Evolutionary conservation across 2,113 vertebrate species (phyloP).

Genomic region (Montifringilla adamsi): DNA sequence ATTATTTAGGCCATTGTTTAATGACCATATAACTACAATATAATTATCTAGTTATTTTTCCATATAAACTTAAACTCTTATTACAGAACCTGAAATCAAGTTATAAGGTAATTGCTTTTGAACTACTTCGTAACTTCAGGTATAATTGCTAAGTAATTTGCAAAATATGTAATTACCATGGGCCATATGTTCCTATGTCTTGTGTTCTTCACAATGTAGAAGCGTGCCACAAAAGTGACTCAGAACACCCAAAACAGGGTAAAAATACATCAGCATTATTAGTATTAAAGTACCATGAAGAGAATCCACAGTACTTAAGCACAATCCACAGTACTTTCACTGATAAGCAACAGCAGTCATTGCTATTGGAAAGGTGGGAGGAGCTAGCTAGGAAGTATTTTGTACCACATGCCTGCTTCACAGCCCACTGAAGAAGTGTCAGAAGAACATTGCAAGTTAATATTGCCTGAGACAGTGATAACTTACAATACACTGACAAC

Average conservation of each 20-base stretch:
- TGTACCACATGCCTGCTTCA: constrained; percentile 44
- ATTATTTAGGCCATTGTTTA: constrained; percentile 20
- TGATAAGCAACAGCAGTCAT: background rate
- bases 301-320: background rate
- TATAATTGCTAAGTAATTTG: constrained; percentile 53
- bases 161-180: constrained; percentile 46
- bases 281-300: background rate
- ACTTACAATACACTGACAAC: constrained; percentile 54
- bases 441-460: constrained; percentile 61
- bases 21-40: constrained; percentile 15
- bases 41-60: constrained; percentile 39
- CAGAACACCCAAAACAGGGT: background rate
- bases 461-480: constrained; percentile 63
- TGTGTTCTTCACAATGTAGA: background rate
- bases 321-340: background rate
- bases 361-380: constrained; percentile 2
- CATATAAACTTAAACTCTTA: background rate
- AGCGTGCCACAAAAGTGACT: background rate
- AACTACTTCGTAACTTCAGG: constrained; percentile 38
- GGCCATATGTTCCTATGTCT: constrained; percentile 10
- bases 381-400: constrained; percentile 1
- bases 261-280: background rate
- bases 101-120: constrained; percentile 45
- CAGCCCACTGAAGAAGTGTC: constrained; percentile 44
- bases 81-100: constrained; percentile 5